Evolutionary conservation across 2,113 vertebrate species (phyloP).

Genomic region (Tachysurus fulvidraco): DNA sequence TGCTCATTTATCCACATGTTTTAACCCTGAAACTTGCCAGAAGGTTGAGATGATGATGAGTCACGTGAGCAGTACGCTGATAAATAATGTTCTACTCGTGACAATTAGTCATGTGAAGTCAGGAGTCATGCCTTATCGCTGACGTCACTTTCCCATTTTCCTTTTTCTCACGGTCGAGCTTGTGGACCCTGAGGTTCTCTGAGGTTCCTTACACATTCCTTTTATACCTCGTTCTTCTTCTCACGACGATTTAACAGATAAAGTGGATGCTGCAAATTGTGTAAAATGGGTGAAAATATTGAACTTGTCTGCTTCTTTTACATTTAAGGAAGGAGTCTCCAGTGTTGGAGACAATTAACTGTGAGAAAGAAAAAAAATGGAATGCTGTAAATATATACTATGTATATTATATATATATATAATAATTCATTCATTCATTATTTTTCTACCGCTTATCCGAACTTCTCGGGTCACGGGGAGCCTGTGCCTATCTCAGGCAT

Average conservation of each 20-base stretch:
- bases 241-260: too few relatives aligned
- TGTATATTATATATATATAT: too few relatives aligned
- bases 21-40: not conserved
- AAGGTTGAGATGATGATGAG: not conserved
- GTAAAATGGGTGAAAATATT: too few relatives aligned
- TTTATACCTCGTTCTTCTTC: not conserved
- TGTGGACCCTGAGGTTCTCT: not conserved
- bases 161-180: not conserved
- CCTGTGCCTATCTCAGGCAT: too few relatives aligned
- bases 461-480: too few relatives aligned
- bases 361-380: not conserved
- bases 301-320: too few relatives aligned
- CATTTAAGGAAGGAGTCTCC: too few relatives aligned
- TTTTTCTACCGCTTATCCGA: too few relatives aligned
- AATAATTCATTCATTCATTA: too few relatives aligned
- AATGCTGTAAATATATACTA: not conserved
- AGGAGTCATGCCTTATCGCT: not conserved
- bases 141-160: not conserved
- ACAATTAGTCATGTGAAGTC: not conserved
- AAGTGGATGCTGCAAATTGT: too few relatives aligned
- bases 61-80: not conserved
- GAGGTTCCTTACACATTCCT: not conserved
- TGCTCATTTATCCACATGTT: not conserved
- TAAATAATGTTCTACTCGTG: not conserved
- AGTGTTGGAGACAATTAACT: too few relatives aligned